phyloP scores from a whole-genome alignment of 2,113 vertebrate species.

The Thunnus maccoyii region DNA sequence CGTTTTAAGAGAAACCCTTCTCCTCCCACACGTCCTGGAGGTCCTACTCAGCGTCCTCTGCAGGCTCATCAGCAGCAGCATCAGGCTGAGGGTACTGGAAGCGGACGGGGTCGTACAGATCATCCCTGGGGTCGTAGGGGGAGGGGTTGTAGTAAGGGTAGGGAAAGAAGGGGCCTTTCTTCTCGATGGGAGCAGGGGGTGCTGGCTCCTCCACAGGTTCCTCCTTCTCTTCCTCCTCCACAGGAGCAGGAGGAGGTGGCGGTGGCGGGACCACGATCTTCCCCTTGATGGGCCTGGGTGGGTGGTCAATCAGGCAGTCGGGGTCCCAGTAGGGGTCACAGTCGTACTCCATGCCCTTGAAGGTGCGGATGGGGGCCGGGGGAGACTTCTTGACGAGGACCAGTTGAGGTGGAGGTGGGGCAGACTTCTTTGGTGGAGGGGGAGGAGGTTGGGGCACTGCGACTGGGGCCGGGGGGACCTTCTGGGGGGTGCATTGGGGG shows the following conservation, averaged over 20 bases:
- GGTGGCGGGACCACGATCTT: constrained; percentile 61
- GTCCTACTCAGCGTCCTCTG: constrained; percentile 61
- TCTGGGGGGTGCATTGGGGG: constrained; percentile 81
- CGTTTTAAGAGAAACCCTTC: not conserved
- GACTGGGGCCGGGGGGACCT: constrained; percentile 53
- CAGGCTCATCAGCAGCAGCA: constrained; percentile 64
- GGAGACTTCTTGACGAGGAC: constrained; percentile 67
- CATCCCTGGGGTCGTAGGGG: constrained; percentile 77
- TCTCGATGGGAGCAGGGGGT: constrained; percentile 66
- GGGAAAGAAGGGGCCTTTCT: constrained; percentile 59
- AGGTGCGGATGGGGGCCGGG: constrained; percentile 62
- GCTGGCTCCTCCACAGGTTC: constrained; percentile 59
- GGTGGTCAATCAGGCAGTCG: constrained; percentile 85
- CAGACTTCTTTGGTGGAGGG: constrained; percentile 58
- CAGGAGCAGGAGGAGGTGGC: constrained; percentile 47
- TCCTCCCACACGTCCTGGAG: not conserved
- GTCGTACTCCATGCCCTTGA: constrained; percentile 85
- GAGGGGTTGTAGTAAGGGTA: constrained; percentile 71
- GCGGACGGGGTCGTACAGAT: constrained; percentile 80
- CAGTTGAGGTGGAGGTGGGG: constrained; percentile 57
- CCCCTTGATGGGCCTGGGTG: constrained; percentile 78
- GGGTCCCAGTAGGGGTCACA: constrained; percentile 89
- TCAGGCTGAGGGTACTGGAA: constrained; percentile 78
- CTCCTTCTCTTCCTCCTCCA: constrained; percentile 69
- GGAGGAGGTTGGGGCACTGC: constrained; percentile 49